These are phyloP conservation scores for Melanotus villosus DNA, from an alignment of 2,888 invertebrate species.

Conservation along the genomic window DNA sequence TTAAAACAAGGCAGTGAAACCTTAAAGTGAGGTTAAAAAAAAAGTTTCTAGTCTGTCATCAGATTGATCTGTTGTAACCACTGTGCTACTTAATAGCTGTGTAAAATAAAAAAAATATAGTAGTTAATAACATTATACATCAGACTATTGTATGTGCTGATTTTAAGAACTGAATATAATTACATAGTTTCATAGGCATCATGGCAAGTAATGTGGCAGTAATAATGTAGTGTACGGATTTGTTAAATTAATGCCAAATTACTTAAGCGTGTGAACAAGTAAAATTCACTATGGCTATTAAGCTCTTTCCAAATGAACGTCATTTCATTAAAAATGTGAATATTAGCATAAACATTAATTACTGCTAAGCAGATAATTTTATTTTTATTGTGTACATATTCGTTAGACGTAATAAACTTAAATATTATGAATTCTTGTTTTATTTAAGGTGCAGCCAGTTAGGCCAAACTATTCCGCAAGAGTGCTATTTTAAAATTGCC, in stretches of 20 bases:
- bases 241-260: not conserved
- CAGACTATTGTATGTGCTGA: conserved; percentile 5
- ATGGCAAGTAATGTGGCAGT: conserved; percentile 8
- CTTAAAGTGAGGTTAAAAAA: not conserved
- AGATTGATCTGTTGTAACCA: not conserved
- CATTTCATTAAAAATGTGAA: conserved; percentile 45
- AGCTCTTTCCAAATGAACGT: conserved; percentile 50
- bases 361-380: conserved; percentile 66
- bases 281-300: conserved; percentile 47
- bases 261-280: conserved; percentile 42
- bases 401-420: conserved; percentile 67
- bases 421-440: conserved; percentile 30
- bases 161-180: not conserved
- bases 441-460: no score
- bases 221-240: not conserved
- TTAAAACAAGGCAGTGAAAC: not conserved
- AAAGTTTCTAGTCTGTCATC: conserved; percentile 17
- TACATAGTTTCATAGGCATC: not conserved
- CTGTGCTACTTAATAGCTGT: conserved; percentile 16
- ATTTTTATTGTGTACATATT: conserved; percentile 68
- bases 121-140: conserved; percentile 2
- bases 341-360: conserved; percentile 55
- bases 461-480: no score
- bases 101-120: conserved; percentile 2
- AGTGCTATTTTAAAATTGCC: no score